Conservation (phyloP, 2,888 invertebrate genomes). For the Tetanocera ferruginea region DNA sequence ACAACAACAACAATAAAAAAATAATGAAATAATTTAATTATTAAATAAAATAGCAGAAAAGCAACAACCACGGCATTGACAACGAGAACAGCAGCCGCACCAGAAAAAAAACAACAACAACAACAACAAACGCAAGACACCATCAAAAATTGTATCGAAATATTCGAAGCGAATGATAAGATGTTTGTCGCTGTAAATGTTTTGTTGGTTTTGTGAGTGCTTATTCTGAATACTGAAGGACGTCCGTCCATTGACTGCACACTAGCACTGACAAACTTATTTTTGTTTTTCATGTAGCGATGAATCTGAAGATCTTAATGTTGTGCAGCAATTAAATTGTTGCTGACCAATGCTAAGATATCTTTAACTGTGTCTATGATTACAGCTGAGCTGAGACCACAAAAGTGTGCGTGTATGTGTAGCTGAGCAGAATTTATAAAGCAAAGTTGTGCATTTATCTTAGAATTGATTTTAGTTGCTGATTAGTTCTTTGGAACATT, state of each 20-base stretch:
- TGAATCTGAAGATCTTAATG: conserved; percentile 2
- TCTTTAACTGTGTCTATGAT: conserved; percentile 54
- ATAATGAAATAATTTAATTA: neutral
- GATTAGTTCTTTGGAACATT: neutral
- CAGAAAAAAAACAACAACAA: conserved; percentile 22
- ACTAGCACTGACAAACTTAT: conserved; percentile 24
- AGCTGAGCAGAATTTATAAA: neutral
- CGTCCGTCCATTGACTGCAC: conserved; percentile 54
- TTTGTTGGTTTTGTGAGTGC: neutral
- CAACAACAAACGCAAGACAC: conserved; percentile 3
- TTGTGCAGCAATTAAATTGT: conserved; percentile 30
- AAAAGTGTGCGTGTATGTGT: neutral
- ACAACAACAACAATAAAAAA: conserved; percentile 35
- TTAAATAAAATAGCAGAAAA: neutral
- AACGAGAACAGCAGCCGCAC: conserved; percentile 5
- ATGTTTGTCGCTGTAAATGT: conserved; percentile 22
- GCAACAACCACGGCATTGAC: conserved; percentile 7
- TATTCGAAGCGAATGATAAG: conserved; percentile 23
- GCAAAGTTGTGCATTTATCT: neutral
- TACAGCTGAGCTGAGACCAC: conserved; percentile 46
- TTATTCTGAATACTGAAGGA: conserved; percentile 51
- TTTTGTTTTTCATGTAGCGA: neutral
- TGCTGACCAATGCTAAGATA: conserved; percentile 44
- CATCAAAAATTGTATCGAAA: conserved; percentile 30
- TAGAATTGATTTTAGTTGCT: neutral